Evolutionary conservation across 2,888 invertebrate genomes (phyloP).

Genomic region (Orthosia gracilis): DNA sequence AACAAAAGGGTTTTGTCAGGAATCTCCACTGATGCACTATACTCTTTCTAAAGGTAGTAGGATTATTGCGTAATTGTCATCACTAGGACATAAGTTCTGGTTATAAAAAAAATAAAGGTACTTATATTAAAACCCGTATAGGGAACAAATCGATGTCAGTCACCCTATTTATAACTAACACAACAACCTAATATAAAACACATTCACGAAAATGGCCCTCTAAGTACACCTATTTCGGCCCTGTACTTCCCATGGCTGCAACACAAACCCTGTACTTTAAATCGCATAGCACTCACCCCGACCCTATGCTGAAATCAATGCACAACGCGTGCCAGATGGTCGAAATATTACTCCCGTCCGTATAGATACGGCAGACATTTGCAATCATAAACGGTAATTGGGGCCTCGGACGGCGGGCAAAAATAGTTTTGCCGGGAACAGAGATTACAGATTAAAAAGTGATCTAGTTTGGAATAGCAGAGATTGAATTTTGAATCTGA

Average conservation of each 20-base stretch:
- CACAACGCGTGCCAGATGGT: slow-evolving; percentile 24
- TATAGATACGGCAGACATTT: slow-evolving; percentile 40
- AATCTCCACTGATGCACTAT: neutral
- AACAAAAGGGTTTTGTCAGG: neutral
- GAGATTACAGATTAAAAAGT: slow-evolving; percentile 30
- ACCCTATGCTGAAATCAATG: slow-evolving; percentile 14
- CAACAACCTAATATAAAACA: no score
- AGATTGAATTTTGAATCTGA: neutral
- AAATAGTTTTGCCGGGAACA: neutral
- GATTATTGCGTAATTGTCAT: no score
- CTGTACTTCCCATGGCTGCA: neutral
- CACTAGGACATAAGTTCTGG: no score
- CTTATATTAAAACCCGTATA: no score
- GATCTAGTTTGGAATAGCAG: slow-evolving; percentile 9
- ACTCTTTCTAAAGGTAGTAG: no score
- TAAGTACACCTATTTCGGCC: neutral
- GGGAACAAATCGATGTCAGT: no score
- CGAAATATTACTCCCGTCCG: slow-evolving; percentile 26
- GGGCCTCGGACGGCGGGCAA: slow-evolving; percentile 8
- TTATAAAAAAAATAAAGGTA: no score
- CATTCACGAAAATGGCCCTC: no score
- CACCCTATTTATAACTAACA: no score
- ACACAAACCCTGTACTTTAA: neutral
- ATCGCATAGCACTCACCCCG: neutral
- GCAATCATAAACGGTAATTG: slow-evolving; percentile 49